Evolutionary conservation across 2,797 vertebrate genomes (phyloP), one percentile per base, ranked within the genome.

Genomic region (Rhabdomys pumilio): DNA sequence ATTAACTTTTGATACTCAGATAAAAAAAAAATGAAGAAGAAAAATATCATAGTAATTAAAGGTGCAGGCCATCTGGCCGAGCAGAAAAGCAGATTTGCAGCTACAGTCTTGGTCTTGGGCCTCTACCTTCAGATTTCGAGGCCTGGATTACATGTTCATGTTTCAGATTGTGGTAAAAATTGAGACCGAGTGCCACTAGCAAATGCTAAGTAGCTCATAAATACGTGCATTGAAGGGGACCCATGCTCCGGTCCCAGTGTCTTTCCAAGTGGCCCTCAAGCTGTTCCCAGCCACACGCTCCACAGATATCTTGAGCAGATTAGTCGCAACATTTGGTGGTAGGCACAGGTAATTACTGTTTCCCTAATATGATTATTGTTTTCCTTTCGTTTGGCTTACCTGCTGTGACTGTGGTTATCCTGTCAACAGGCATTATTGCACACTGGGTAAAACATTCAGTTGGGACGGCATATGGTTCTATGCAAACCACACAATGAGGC

Each of bases 401-500:
- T 96, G 96, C 96, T 97, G 4, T 20, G 97, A 83, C 84, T 93
- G 93, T 38, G 96, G 89, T 95, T 97, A 93, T 95, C 98, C 90
- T 96, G 93, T 97, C 96, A 96, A 94, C 79, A 94, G 97, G 59
- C 20, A 84, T 94, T 95, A 97, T 96, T 97, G 88, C 96, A 90
- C 50, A 13, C 55, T 82, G 86, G 85, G 50, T 88, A 85, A 92
- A 79, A 97, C 96, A 96, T 63, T 77, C 94, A 92, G 81, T 85
- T 2, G 34, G 92, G 84, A 63, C 57, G 91, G 95, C 94, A 91
- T 93, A 98, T 95, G 94, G 91, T 88, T 79, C 76, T 55, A 29
- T 80, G 80, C 81, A 96, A 96, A 97, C 95, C 67, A 93, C 53
- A 67, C 94, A 80, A 69, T 0, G 63, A 90, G 95, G 89, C 94